Evolutionary conservation across 1,140 invertebrate species (phyloP).

Genomic region (Cepaea nemoralis): DNA sequence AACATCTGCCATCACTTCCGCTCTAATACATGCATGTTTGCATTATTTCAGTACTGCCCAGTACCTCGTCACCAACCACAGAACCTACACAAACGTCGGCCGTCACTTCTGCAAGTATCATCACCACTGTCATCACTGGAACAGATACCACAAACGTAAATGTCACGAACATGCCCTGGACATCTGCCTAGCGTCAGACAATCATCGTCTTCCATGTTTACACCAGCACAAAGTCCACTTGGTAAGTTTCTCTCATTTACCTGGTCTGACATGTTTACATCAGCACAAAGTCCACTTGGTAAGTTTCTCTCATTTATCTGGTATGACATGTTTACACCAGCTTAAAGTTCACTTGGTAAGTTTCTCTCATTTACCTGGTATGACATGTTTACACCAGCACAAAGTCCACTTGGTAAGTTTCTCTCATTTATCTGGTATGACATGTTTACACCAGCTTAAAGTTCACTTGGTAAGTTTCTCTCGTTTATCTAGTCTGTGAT

Average conservation of each 20-base stretch:
- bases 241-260: too few species aligned
- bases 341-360: background rate
- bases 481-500: too few species aligned
- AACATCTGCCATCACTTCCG: too few species aligned
- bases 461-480: too few species aligned
- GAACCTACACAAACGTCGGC: background rate
- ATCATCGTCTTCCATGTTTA: background rate
- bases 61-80: background rate
- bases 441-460: too few species aligned
- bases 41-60: background rate
- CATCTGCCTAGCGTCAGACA: background rate
- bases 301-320: too few species aligned
- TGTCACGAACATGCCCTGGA: background rate
- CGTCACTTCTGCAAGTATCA: conserved; percentile 39
- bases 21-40: too few species aligned
- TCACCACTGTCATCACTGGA: conserved; percentile 32
- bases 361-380: too few species aligned
- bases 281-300: background rate
- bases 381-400: background rate
- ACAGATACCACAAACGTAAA: conserved; percentile 42
- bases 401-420: background rate
- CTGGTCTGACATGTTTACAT: background rate
- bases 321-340: background rate
- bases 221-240: background rate
- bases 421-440: too few species aligned